Evolutionary conservation across 2,797 vertebrate genomes (phyloP).

Genomic region (Thamnophis elegans): DNA sequence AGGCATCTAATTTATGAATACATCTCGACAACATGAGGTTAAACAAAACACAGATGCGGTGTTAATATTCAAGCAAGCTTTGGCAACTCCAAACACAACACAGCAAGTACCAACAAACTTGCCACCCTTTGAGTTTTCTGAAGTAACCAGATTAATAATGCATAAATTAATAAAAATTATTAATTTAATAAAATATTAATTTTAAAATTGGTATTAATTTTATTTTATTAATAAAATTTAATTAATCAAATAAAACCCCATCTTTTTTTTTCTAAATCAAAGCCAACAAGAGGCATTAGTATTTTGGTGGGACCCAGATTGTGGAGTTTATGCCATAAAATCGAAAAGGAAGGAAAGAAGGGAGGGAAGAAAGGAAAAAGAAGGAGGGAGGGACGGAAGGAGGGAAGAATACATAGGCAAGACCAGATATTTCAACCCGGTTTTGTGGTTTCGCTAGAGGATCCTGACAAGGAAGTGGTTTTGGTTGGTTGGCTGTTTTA

Average conservation of each 20-base stretch:
- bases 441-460: too few relatives aligned
- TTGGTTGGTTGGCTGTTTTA: too few relatives aligned
- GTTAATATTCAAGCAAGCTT: conserved; percentile 46
- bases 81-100: conserved; percentile 51
- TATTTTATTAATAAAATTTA: too few relatives aligned
- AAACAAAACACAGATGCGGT: conserved; percentile 50
- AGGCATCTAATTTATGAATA: conserved; percentile 12
- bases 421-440: too few relatives aligned
- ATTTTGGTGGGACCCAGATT: conserved; percentile 13
- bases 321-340: background rate
- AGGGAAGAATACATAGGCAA: too few relatives aligned
- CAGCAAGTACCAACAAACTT: conserved; percentile 24
- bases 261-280: conserved; percentile 39
- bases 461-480: too few relatives aligned
- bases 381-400: too few relatives aligned
- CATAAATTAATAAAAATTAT: too few relatives aligned
- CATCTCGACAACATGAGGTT: conserved; percentile 38
- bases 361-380: background rate
- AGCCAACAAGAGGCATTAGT: conserved; percentile 42
- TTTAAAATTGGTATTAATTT: too few relatives aligned
- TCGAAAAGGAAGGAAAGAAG: accelerated
- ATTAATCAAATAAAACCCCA: too few relatives aligned
- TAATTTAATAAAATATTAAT: too few relatives aligned
- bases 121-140: conserved; percentile 28
- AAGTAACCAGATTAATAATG: conserved; percentile 46